Evolutionary conservation across 2,113 vertebrate genomes (phyloP).

Genomic region (Dryoscopus gambensis): DNA sequence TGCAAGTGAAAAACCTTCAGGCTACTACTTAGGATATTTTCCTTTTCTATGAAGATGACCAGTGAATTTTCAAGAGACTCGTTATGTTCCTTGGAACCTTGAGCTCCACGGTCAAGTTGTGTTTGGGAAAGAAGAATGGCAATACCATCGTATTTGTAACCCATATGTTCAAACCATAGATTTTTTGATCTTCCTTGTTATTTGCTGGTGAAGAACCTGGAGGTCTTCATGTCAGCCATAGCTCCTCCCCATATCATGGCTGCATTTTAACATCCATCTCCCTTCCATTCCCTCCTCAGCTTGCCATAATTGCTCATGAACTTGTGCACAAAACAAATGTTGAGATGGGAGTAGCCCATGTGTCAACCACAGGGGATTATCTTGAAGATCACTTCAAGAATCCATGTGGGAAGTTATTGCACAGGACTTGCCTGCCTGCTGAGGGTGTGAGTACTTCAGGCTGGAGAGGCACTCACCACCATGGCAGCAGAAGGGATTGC

Average conservation of each 20-base stretch:
- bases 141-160: not conserved
- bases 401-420: not conserved
- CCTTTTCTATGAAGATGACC: not conserved
- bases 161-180: not conserved
- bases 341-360: not conserved
- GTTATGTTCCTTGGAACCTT: fast-evolving
- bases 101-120: not conserved
- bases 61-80: not conserved
- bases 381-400: not conserved
- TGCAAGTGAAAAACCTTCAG: not conserved
- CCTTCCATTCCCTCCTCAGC: not conserved
- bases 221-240: not conserved
- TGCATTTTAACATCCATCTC: not conserved
- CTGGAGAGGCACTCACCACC: not conserved
- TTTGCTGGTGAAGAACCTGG: not conserved
- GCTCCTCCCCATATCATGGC: fast-evolving
- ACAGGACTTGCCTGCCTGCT: not conserved
- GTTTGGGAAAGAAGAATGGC: not conserved
- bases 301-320: not conserved
- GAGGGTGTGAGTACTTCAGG: not conserved
- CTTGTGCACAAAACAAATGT: not conserved
- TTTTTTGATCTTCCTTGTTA: not conserved
- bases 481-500: fast-evolving
- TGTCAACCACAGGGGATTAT: not conserved
- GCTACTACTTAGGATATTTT: not conserved